Conservation (phyloP, 2,797 vertebrate genomes). For the Amblyopsis hoosieri region DNA sequence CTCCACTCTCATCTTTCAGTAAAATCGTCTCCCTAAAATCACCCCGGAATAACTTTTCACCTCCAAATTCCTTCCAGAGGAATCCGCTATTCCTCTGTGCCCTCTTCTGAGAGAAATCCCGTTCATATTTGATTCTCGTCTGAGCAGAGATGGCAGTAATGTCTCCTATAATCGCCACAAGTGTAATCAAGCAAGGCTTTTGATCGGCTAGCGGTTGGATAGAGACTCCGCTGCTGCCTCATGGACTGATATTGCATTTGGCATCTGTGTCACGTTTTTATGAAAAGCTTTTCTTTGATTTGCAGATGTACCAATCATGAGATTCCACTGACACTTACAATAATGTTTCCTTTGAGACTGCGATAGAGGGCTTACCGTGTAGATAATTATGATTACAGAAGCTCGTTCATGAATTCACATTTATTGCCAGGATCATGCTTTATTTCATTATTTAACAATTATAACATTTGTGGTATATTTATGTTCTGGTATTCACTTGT, state of each 20-base stretch:
- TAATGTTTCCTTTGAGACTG: slow-evolving; percentile 33
- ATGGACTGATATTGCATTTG: slow-evolving; percentile 64
- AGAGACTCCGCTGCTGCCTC: slow-evolving; percentile 46
- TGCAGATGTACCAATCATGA: slow-evolving; percentile 49
- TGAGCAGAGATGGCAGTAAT: slow-evolving; percentile 73
- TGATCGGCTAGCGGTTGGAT: slow-evolving; percentile 65
- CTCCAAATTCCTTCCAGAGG: slow-evolving; percentile 71
- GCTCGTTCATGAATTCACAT: slow-evolving; percentile 15
- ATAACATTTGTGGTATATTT: too few relatives aligned
- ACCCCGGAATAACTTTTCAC: slow-evolving; percentile 70
- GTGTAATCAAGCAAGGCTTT: slow-evolving; percentile 71
- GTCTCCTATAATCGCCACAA: slow-evolving; percentile 68
- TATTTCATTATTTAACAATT: too few relatives aligned
- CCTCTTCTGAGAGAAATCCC: slow-evolving; percentile 50
- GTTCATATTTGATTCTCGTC: slow-evolving; percentile 72
- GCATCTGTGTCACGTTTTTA: slow-evolving; percentile 66
- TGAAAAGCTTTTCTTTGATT: slow-evolving; percentile 67
- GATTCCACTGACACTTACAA: slow-evolving; percentile 42
- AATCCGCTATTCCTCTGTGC: slow-evolving; percentile 50
- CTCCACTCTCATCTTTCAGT: slow-evolving; percentile 63
- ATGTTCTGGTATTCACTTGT: neutral
- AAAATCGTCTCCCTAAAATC: slow-evolving; percentile 56
- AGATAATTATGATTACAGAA: neutral
- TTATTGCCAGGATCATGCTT: neutral
- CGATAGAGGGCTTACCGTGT: neutral